Evolutionary conservation across 2,888 invertebrate genomes (phyloP).

Genomic region (Bembecia ichneumoniformis): DNA sequence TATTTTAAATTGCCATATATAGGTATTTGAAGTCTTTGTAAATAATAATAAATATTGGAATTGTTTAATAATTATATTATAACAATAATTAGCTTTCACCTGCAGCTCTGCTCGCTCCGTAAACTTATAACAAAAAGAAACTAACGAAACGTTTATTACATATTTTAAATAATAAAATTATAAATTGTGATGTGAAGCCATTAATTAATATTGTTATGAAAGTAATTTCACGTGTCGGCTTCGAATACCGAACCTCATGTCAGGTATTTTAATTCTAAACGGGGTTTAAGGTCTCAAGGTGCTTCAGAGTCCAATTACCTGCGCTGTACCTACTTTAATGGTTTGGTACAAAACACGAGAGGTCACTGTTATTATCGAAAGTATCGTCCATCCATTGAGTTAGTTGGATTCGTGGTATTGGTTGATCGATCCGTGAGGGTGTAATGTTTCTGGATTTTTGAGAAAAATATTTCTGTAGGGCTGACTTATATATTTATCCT

Average conservation of each 20-base stretch:
- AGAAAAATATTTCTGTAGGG: no score
- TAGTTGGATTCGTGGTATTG: no score
- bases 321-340: conserved; percentile 6
- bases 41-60: no score
- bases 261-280: conserved; percentile 30
- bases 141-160: background rate
- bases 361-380: background rate
- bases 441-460: no score
- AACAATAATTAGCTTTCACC: no score
- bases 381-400: no score
- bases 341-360: background rate
- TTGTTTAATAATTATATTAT: no score
- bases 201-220: background rate
- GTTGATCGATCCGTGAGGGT: no score
- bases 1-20: no score
- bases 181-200: background rate
- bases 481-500: no score
- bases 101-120: no score
- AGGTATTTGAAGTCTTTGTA: no score
- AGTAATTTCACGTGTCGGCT: conserved; percentile 15
- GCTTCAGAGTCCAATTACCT: conserved; percentile 28
- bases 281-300: conserved; percentile 27
- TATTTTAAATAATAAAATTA: background rate
- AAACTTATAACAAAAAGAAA: background rate
- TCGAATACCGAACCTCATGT: conserved; percentile 2